phyloP scores from a whole-genome alignment of 2,797 vertebrate species.

The Discoglossus pictus region DNA sequence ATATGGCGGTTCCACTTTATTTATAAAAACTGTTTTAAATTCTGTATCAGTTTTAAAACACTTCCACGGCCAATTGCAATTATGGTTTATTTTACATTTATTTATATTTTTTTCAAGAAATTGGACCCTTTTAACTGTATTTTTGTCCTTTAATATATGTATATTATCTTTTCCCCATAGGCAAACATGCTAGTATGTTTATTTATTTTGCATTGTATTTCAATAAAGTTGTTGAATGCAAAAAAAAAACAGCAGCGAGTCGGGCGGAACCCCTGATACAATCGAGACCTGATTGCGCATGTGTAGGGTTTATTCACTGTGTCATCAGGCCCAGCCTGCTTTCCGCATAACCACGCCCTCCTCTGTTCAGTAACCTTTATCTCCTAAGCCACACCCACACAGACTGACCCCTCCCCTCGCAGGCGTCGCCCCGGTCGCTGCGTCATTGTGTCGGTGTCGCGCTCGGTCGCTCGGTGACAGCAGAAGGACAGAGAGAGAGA shows the following conservation, averaged over 20 bases:
- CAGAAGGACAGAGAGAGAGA: constrained; percentile 24
- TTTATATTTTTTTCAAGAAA: too few species aligned
- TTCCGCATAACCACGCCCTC: neutral
- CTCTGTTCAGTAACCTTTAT: too few species aligned
- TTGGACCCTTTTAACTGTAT: too few species aligned
- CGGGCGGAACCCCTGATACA: neutral
- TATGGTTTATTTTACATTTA: too few species aligned
- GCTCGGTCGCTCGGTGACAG: constrained; percentile 37
- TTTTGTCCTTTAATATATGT: too few species aligned
- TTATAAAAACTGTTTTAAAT: too few species aligned
- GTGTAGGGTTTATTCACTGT: neutral
- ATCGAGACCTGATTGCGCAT: neutral
- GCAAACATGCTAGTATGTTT: too few species aligned
- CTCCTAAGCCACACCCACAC: constrained; percentile 4
- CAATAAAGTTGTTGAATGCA: constrained; percentile 22
- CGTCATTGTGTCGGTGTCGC: constrained; percentile 51
- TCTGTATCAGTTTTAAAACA: too few species aligned
- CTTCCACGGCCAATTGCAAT: too few species aligned
- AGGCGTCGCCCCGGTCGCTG: constrained; percentile 36
- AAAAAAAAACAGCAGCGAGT: neutral
- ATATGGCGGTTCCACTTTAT: too few species aligned
- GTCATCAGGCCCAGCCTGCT: neutral
- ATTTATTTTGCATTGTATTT: too few species aligned
- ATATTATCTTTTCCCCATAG: too few species aligned
- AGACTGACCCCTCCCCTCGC: constrained; percentile 1